Conservation (phyloP, 2,113 vertebrate species). For the Diadophis punctatus region DNA sequence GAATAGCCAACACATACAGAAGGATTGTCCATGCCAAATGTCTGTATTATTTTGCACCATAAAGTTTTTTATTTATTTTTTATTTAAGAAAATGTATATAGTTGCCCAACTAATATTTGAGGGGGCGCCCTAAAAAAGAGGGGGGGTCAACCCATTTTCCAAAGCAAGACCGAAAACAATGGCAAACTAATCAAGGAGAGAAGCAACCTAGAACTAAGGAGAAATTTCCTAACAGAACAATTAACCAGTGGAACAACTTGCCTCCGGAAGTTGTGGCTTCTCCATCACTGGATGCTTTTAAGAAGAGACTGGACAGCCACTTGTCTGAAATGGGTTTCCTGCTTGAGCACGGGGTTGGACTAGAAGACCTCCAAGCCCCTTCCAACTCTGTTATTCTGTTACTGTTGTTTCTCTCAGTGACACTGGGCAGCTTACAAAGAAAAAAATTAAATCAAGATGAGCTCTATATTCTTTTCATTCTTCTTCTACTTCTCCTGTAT, state of each 20-base stretch:
- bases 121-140: background rate
- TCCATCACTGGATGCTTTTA: background rate
- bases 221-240: background rate
- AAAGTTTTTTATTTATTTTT: background rate
- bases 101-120: background rate
- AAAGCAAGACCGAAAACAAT: background rate
- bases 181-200: background rate
- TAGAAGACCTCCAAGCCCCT: background rate
- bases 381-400: background rate
- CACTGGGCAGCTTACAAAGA: background rate
- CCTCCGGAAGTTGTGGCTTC: background rate
- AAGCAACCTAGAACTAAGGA: background rate
- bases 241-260: background rate
- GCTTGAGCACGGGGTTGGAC: background rate
- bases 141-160: background rate
- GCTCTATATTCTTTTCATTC: background rate
- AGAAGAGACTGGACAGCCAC: background rate
- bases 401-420: background rate
- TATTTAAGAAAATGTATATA: background rate
- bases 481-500: background rate
- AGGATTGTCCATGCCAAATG: background rate
- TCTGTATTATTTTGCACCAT: background rate
- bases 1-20: background rate
- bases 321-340: background rate
- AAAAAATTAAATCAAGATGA: background rate